Conservation (phyloP, 1,140 invertebrate species). For the Panagrolaimus sp. region DNA sequence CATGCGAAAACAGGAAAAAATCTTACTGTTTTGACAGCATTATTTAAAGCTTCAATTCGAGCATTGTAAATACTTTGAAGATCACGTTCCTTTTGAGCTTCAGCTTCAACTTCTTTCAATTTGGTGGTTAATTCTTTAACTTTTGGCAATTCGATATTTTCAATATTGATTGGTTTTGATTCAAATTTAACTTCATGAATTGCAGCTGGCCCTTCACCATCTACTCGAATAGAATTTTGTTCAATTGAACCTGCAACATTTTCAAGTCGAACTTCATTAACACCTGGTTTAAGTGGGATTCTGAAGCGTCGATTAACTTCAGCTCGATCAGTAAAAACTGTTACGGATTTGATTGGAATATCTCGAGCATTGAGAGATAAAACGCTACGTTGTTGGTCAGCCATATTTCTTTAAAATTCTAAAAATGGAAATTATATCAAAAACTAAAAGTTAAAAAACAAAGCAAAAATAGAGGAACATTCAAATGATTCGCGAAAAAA, state of each 20-base stretch:
- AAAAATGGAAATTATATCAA: too few relatives aligned
- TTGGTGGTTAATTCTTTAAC: constrained; percentile 14
- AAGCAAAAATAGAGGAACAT: too few relatives aligned
- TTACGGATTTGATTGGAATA: constrained; percentile 41
- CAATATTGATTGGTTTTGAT: constrained; percentile 8
- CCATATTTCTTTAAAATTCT: too few relatives aligned
- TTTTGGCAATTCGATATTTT: constrained; percentile 37
- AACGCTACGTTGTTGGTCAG: too few relatives aligned
- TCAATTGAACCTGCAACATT: constrained; percentile 33
- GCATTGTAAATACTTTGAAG: constrained; percentile 12
- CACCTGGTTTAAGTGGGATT: constrained; percentile 29
- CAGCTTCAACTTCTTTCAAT: constrained; percentile 21
- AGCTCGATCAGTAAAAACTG: constrained; percentile 49
- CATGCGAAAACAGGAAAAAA: background rate
- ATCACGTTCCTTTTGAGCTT: background rate
- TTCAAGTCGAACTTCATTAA: constrained; percentile 47
- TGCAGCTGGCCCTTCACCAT: constrained; percentile 58
- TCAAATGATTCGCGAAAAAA: too few relatives aligned
- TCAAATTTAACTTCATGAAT: constrained; percentile 59
- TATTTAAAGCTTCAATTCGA: constrained; percentile 22
- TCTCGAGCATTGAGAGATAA: constrained; percentile 34
- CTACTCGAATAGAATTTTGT: constrained; percentile 53
- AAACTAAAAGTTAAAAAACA: too few relatives aligned
- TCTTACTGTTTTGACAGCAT: background rate
- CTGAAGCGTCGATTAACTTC: constrained; percentile 42